Evolutionary conservation across 2,797 vertebrate species (phyloP), one percentile per base, ranked within the genome.

Genomic region (Acipenser oxyrinchus): DNA sequence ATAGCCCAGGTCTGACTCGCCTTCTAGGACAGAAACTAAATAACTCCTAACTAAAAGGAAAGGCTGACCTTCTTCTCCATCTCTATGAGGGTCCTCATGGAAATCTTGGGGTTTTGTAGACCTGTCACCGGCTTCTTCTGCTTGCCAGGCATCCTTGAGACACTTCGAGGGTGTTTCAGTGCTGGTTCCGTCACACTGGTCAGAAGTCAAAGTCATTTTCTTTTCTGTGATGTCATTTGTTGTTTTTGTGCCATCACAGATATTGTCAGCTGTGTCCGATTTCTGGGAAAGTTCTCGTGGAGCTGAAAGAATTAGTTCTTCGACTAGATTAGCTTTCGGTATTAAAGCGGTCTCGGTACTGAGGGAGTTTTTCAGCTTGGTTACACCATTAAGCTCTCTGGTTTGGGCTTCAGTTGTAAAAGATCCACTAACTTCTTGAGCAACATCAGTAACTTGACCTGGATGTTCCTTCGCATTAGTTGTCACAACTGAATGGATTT

Each of bases 1-100:
- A 12, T 52, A 53, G 67, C 60, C 71, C 49, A 50, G 9, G 48
- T 71, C 64, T 48, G 65, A 66, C 58, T 65, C 67, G 12, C 67
- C 68, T 48, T 71, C 72, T 59, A 69, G 18, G 18, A 62, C 60
- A 18, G 70, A 62, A 6, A 52, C 66, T 64, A 71, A 72, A 57
- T 63, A 72, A 59, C 51, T 55, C 49, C 68, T n/a, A 53, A 62
- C 63, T 50, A 69, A 65, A 11, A 65, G 48, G 52, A 76, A 70
- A 49, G 60, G 64, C 49, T 70, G 51, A 68, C 74, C 69, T 18
- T 8, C 23, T n/a, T 50, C 52, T 15, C 63, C 55, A n/a, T 53
- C 37, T 59, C n/a, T 62, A 55, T 67, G 18, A 1, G 18, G 12
- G 10, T n/a, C 10, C 23, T 55, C 66, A 49, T 64, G 66, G 13